Evolutionary conservation across 2,797 vertebrate species (phyloP), one percentile per base, ranked within the genome.

Genomic region (Cheirogaleus major): DNA sequence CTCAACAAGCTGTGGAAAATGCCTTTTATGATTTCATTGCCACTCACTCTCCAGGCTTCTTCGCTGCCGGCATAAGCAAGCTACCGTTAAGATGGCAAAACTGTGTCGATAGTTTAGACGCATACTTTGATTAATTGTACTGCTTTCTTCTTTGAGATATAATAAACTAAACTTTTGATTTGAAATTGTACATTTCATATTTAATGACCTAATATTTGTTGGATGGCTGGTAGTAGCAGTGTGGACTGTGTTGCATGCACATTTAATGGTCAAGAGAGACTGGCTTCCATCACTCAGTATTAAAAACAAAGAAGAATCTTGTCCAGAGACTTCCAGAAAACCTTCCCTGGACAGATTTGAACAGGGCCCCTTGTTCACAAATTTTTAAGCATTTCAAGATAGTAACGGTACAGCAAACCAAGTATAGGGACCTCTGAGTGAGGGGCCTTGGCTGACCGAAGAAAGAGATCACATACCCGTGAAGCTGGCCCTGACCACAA

Each of bases 311-410:
- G 45, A 79, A 38, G 18, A 55, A 10, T 59, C 79, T 41, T 78
- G 72, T 67, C 70, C 10, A 27, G 73, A 32, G 57, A 48, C 57
- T 45, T 55, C 69, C 5, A 55, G 27, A 57, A 96, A 67, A 75
- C 38, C 11, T 65, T 27, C 78, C 35, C 20, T 57, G 35, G 13
- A 43, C 23, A 59, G 57, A 10, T 59, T 59, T 59, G 57, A 59
- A 15, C 9, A 30, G 15, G 65, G 2, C 7, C 23, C 22, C 17
- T 89, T 48, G 32, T 81, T 79, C 20, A 91, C 57, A 41, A 43
- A 7, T 27, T 59, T 55, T 25, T 48, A 73, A 92, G 69, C 82
- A 83, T 91, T 93, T 83, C 70, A 91, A 41, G 70, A 80, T 84
- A 75, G 52, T 1, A 2, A 5, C 17, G 55, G 45, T 38, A 14